Evolutionary conservation across 2,888 invertebrate species (phyloP).

Genomic region (Poecilobothrus nobilitatus): DNA sequence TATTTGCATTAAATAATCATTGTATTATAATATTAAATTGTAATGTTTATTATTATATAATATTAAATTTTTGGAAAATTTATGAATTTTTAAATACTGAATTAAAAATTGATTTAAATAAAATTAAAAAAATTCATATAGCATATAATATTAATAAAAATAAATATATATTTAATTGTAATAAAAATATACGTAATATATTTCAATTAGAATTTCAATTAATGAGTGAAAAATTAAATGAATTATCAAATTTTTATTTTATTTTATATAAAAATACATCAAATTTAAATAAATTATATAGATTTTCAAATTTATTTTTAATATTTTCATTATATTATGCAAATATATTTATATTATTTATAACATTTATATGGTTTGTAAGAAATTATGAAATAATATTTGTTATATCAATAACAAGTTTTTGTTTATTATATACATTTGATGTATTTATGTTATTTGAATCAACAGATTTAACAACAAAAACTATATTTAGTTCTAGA

Average conservation of each 20-base stretch:
- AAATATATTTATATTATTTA: not conserved
- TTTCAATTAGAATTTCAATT: not conserved
- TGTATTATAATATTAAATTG: constrained; percentile 4
- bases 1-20: constrained; percentile 6
- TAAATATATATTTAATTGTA: not conserved
- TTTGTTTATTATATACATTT: not conserved
- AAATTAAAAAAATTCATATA: not conserved
- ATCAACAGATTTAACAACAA: not conserved
- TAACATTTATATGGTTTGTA: not conserved
- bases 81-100: not conserved
- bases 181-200: not conserved
- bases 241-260: not conserved
- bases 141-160: not conserved
- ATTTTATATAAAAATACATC: not conserved
- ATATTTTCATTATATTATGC: constrained; percentile 1
- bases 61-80: constrained; percentile 3
- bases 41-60: not conserved
- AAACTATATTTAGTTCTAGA: not conserved
- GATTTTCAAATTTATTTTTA: constrained; percentile 3
- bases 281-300: not conserved
- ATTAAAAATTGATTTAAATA: not conserved
- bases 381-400: not conserved
- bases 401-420: not conserved
- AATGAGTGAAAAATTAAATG: not conserved
- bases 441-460: constrained; percentile 1